These are phyloP conservation scores for Adelosebastes latens DNA, from an alignment of 2,797 vertebrate genomes.

Conservation along the genomic window DNA sequence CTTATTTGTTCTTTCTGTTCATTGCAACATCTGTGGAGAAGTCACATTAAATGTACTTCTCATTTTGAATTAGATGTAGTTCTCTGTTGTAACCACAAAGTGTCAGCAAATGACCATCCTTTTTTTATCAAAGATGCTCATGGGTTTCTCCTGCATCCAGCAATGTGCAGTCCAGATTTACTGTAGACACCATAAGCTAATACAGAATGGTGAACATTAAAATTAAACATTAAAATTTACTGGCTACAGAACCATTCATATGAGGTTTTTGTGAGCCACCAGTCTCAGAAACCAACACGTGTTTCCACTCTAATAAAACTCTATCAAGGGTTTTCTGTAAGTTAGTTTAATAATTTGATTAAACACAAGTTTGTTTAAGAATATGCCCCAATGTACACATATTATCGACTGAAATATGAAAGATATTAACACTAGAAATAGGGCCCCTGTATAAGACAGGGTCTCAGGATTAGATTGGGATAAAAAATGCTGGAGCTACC, in stretches of 20 bases:
- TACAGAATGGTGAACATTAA: neutral
- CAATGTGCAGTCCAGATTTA: too few species aligned
- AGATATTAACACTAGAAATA: neutral
- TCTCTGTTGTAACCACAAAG: constrained; percentile 42
- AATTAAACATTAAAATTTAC: neutral
- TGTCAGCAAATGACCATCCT: constrained; percentile 52
- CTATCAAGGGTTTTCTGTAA: neutral
- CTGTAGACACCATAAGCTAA: too few species aligned
- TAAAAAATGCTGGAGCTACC: neutral
- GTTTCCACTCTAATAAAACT: neutral
- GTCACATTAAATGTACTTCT: neutral
- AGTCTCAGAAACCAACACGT: neutral
- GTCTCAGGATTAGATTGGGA: neutral
- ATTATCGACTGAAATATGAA: neutral
- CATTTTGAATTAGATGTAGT: neutral
- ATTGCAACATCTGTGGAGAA: neutral
- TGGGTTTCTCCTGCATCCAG: neutral
- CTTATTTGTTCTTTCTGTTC: neutral
- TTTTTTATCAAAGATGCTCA: neutral
- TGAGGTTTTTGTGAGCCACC: neutral
- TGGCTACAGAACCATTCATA: neutral
- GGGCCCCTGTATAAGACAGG: neutral
- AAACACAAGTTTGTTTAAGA: neutral
- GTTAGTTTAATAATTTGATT: neutral
- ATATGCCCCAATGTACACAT: neutral